A percentile compares a stretch with the other conserved stretches of the same genome.
These are phyloP conservation scores for Semaprochilodus insignis DNA, from an alignment of 2,797 vertebrate species.

Conservation along the genomic window DNA sequence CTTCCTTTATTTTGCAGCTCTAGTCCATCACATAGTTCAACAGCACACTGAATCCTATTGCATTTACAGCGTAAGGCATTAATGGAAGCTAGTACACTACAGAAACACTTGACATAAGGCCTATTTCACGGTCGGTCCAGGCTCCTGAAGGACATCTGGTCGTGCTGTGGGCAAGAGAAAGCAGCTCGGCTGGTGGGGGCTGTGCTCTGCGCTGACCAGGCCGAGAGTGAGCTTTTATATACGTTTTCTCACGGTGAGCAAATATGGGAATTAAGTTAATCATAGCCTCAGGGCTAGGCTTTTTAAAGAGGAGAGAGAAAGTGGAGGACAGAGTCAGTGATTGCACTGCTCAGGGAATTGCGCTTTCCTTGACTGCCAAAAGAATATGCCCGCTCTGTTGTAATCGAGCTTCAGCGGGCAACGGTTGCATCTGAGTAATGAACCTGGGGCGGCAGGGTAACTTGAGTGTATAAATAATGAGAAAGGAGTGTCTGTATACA, in stretches of 20 bases:
- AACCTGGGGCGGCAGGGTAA: slow-evolving; percentile 31
- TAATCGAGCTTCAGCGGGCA: slow-evolving; percentile 33
- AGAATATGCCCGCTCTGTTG: slow-evolving; percentile 37
- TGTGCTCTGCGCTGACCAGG: slow-evolving; percentile 38
- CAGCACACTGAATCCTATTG: neutral
- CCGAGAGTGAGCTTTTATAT: slow-evolving; percentile 55
- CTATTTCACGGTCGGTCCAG: slow-evolving; percentile 39
- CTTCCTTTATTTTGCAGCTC: neutral
- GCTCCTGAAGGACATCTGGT: slow-evolving; percentile 54
- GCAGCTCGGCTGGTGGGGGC: slow-evolving; percentile 16
- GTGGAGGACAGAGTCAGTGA: slow-evolving; percentile 44
- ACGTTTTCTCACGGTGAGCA: slow-evolving; percentile 62
- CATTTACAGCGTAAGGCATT: neutral
- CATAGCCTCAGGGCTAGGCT: slow-evolving; percentile 53
- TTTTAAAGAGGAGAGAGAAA: slow-evolving; percentile 44
- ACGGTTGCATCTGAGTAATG: slow-evolving; percentile 54
- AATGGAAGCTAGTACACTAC: neutral
- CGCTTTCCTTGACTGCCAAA: slow-evolving; percentile 25
- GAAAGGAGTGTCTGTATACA: slow-evolving; percentile 46
- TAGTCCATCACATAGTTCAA: neutral
- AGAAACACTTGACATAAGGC: neutral
- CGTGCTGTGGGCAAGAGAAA: slow-evolving; percentile 45
- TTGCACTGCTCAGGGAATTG: slow-evolving; percentile 53
- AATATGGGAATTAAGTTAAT: slow-evolving; percentile 63
- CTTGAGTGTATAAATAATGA: slow-evolving; percentile 59